Conservation (phyloP, 2,797 vertebrate species). For the Premnoplex brunnescens region DNA sequence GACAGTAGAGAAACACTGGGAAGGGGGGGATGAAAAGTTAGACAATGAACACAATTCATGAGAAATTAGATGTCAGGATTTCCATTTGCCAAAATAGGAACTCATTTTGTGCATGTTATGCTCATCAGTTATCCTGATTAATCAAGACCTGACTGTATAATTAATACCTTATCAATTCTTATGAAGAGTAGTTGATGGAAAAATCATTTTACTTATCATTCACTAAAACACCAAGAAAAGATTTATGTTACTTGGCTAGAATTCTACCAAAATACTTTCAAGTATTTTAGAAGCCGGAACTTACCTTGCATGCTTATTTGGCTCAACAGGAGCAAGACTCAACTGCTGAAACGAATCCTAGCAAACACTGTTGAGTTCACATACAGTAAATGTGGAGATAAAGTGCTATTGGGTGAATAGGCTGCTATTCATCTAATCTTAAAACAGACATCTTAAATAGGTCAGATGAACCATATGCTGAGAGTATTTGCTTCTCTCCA, state of each 20-base stretch:
- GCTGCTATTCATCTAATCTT: not conserved
- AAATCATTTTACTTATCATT: not conserved
- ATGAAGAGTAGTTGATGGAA: not conserved
- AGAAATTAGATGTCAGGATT: not conserved
- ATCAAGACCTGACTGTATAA: not conserved
- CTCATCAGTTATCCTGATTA: not conserved
- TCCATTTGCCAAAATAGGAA: not conserved
- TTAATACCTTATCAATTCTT: not conserved
- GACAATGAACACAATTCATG: not conserved
- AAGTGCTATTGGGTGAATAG: not conserved
- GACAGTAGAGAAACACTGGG: not conserved
- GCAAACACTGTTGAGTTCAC: not conserved
- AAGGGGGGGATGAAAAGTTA: not conserved
- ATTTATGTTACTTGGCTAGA: not conserved
- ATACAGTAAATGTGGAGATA: not conserved
- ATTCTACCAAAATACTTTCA: not conserved
- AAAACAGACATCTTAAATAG: not conserved
- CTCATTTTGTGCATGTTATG: not conserved
- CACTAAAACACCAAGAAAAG: not conserved
- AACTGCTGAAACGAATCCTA: not conserved
- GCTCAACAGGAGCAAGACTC: not conserved
- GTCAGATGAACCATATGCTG: slow-evolving; percentile 6
- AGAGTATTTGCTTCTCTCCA: not conserved
- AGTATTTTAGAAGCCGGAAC: not conserved
- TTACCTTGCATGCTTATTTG: not conserved